Conservation (phyloP, 2,888 invertebrate genomes). For the Acrobasis consociella region DNA sequence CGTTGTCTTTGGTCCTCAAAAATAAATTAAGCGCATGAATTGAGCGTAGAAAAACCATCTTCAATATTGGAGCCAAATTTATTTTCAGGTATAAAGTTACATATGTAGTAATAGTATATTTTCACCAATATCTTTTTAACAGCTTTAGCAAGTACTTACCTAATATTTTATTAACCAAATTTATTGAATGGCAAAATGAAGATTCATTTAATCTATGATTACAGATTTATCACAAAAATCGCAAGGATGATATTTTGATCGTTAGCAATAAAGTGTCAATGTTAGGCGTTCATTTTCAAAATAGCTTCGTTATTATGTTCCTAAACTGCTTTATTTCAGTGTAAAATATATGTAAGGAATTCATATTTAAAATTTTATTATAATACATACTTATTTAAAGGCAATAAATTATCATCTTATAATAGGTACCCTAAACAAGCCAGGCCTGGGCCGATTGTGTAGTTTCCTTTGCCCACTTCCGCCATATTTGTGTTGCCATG, state of each 20-base stretch:
- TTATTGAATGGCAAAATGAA: too few relatives aligned
- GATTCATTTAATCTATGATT: not conserved
- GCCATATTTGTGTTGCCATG: conserved; percentile 8
- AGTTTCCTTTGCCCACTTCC: conserved; percentile 1
- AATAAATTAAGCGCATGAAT: not conserved
- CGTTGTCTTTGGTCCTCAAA: conserved; percentile 18
- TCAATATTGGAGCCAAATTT: conserved; percentile 11
- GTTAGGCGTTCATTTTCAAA: not conserved
- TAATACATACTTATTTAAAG: not conserved
- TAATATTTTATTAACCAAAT: too few relatives aligned
- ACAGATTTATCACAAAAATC: not conserved
- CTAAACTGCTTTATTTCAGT: conserved; percentile 16
- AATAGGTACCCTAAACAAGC: not conserved
- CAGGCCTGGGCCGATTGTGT: not conserved
- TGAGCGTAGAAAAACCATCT: not conserved
- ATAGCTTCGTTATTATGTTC: conserved; percentile 1
- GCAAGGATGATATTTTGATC: not conserved
- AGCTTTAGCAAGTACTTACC: conserved; percentile 27
- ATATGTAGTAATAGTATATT: conserved; percentile 1
- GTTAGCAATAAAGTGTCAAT: conserved; percentile 9
- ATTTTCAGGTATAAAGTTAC: conserved; percentile 7
- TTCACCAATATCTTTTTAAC: conserved; percentile 26
- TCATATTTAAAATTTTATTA: conserved; percentile 18
- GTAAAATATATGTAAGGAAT: conserved; percentile 26
- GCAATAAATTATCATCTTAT: conserved; percentile 13